Percentiles rank a stretch among this genome's conserved stretches.
These are phyloP conservation scores for Corythaeola cristata DNA, from an alignment of 2,113 vertebrate genomes.

Conservation along the genomic window DNA sequence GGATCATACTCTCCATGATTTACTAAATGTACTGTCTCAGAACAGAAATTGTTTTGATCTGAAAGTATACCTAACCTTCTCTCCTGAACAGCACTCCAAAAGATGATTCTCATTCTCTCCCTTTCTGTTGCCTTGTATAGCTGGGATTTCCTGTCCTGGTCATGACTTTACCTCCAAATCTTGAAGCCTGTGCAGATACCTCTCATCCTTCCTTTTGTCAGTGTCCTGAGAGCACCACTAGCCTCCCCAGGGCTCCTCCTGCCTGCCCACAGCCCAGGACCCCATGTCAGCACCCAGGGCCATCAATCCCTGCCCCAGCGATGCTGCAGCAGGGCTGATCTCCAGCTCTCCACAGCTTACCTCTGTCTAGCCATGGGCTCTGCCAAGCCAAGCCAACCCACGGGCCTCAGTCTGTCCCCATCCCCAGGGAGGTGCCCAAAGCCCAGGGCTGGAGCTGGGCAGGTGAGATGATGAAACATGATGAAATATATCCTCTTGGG, in stretches of 20 bases:
- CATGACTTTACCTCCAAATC: not conserved
- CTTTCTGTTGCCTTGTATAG: not conserved
- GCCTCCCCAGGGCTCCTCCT: not conserved
- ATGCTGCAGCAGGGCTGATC: too few relatives aligned
- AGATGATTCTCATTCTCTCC: not conserved
- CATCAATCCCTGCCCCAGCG: not conserved
- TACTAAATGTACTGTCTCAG: not conserved
- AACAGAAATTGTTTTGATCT: not conserved
- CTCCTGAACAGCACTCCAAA: not conserved
- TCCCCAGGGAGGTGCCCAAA: not conserved
- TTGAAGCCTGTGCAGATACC: not conserved
- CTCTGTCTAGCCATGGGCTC: not conserved
- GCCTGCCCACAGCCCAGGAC: not conserved
- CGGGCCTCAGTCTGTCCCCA: too few relatives aligned
- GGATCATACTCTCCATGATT: too few relatives aligned
- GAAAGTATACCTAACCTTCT: not conserved
- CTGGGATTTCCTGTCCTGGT: not conserved
- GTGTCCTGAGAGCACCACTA: not conserved
- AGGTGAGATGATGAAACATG: not conserved
- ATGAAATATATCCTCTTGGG: not conserved
- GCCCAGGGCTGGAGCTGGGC: not conserved
- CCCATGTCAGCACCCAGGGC: not conserved
- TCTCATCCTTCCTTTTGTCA: not conserved
- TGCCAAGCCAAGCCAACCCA: not conserved
- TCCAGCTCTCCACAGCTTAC: not conserved